Base-by-base conservation (phyloP, 1,140 invertebrate genomes). In the Zaprionus capensis region DNA sequence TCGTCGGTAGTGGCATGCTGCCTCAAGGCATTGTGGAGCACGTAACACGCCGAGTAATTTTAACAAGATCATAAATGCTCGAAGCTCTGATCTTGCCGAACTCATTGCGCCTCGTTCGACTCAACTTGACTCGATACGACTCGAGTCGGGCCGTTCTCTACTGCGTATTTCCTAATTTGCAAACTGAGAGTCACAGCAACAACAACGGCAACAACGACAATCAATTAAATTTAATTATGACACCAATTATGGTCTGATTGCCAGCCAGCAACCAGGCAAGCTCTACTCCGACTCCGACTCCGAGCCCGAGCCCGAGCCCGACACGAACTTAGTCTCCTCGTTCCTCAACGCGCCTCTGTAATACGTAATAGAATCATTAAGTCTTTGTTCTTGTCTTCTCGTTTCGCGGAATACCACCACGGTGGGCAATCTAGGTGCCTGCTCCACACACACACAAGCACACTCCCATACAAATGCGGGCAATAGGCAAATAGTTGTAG, bases 181-280 rank as follows among this genome's bases (percentile, higher is more conserved):
- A 88, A 88, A 59, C 80, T 36, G 63, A 71, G 71, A 69, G 64
- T 41, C 31, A 31, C 15, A 14, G 22, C 51, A 70, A 53, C 69
- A 68, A 49, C 22, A 57, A 34, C 55, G 71, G 28, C 53, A 51
- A 67, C 69, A 61, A 58, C 46, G 76, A 71, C 85, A 88, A 88
- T 88, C 85, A 88, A 88, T 88, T 88, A 88, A 88, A 85, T 88
- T 88, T 88, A 88, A 88, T 88, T 88, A 88, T 88, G 81, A 82
- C 85, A 88, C 85, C 85, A 88, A 88, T 85, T 88, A 88, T 85
- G 85, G 85, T 31, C 85, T 88, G 85, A 88, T 88, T 88, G 81
- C 79, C 72, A 11, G 31, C 31, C n/a, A 71, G 55, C 68, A 41
- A 71, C 17, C 38, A 65, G 63, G 53, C 65, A 56, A 31, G 28